Percentiles rank a stretch among this genome's conserved stretches.
Evolutionary conservation across 2,888 invertebrate species (phyloP).

Genomic region (Morpho helenor): DNA sequence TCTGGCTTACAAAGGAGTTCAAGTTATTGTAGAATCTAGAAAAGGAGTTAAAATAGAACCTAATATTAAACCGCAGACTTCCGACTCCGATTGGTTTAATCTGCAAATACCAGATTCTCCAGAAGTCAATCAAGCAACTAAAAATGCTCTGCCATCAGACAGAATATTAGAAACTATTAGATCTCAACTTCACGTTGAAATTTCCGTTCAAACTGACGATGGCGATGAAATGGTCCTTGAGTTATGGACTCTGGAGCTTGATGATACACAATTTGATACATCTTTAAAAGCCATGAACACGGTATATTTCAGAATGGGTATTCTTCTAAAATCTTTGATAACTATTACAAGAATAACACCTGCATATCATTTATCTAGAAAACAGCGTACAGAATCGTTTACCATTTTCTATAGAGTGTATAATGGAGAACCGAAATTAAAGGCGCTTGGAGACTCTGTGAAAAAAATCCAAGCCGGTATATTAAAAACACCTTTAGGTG

Average conservation of each 20-base stretch:
- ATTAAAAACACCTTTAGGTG: conserved; percentile 92
- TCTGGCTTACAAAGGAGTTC: conserved; percentile 91
- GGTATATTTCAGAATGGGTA: conserved; percentile 96
- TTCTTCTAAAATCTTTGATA: conserved; percentile 92
- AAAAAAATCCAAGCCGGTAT: conserved; percentile 91
- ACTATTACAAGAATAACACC: conserved; percentile 95
- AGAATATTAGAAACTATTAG: conserved; percentile 63
- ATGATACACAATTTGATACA: conserved; percentile 83
- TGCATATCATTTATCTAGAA: conserved; percentile 93
- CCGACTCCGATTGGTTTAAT: conserved; percentile 95
- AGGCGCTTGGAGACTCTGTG: conserved; percentile 88
- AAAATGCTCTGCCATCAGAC: conserved; percentile 82
- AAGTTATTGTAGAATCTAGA: conserved; percentile 95
- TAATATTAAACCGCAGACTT: conserved; percentile 86
- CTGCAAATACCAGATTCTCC: conserved; percentile 91
- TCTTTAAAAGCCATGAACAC: conserved; percentile 86
- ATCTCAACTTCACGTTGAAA: conserved; percentile 90
- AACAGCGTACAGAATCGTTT: conserved; percentile 93
- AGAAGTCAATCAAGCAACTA: conserved; percentile 91
- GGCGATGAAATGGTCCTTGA: conserved; percentile 95
- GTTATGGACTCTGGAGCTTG: conserved; percentile 89
- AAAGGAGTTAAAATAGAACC: conserved; percentile 91
- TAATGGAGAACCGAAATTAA: conserved; percentile 87
- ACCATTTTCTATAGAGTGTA: conserved; percentile 94
- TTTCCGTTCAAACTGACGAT: conserved; percentile 93